Evolutionary conservation across 2,888 invertebrate genomes (phyloP).

Genomic region (Ephialtes manifestator): DNA sequence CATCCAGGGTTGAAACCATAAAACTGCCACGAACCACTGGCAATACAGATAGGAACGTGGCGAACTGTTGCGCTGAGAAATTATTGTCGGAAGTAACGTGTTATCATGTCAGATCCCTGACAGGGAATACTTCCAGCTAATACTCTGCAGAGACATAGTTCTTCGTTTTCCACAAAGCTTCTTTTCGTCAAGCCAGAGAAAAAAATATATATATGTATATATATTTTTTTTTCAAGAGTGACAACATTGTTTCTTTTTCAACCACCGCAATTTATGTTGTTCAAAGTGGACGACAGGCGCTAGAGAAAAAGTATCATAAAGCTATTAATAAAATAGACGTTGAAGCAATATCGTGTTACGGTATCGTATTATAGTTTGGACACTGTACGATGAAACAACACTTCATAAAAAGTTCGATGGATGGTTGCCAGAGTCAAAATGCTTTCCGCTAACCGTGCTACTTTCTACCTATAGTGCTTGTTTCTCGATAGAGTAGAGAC

Average conservation of each 20-base stretch:
- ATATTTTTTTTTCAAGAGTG: too few relatives aligned
- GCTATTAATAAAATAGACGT: background rate
- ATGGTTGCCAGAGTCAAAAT: background rate
- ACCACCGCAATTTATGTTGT: background rate
- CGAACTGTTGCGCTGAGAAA: constrained; percentile 43
- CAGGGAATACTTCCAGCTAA: constrained; percentile 4
- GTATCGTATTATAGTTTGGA: background rate
- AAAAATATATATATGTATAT: too few relatives aligned
- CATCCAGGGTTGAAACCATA: constrained; percentile 17
- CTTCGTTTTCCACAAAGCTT: too few relatives aligned
- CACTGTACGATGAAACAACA: background rate
- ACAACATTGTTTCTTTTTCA: background rate
- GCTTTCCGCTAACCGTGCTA: background rate
- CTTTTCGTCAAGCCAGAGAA: background rate
- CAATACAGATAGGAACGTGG: background rate
- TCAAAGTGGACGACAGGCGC: background rate
- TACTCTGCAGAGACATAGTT: background rate
- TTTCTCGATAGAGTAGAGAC: too few relatives aligned
- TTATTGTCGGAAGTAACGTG: constrained; percentile 30
- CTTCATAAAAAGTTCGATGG: background rate
- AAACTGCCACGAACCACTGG: constrained; percentile 28
- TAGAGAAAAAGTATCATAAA: background rate
- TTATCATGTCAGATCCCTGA: constrained; percentile 18
- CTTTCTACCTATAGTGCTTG: background rate
- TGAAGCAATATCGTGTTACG: background rate